Evolutionary conservation across 1,140 invertebrate species (phyloP).

Genomic region (Drosophila triauraria): DNA sequence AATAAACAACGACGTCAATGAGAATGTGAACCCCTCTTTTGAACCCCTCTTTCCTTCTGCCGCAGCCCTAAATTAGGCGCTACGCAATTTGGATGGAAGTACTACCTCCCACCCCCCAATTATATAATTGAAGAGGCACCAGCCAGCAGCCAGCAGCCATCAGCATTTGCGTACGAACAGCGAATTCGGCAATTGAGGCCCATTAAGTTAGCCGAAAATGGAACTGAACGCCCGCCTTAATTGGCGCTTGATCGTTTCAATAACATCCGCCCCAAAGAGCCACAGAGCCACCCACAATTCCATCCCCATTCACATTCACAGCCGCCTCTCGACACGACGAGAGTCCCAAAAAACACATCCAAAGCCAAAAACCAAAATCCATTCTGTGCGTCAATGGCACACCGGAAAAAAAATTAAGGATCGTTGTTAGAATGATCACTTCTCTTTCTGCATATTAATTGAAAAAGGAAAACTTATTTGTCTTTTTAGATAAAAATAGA

Average conservation of each 20-base stretch:
- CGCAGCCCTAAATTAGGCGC: neutral
- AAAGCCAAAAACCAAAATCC: constrained; percentile 37
- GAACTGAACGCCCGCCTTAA: constrained; percentile 49
- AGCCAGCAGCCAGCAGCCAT: neutral
- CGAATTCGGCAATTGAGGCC: constrained; percentile 71
- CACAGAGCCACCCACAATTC: constrained; percentile 12
- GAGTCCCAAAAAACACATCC: constrained; percentile 21
- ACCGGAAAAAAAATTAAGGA: constrained; percentile 10
- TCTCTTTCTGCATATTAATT: no score
- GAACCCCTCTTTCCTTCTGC: neutral
- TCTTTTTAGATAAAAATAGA: no score
- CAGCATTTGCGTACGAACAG: constrained; percentile 58
- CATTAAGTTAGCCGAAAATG: constrained; percentile 76
- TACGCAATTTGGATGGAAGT: constrained; percentile 38
- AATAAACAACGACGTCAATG: constrained; percentile 56
- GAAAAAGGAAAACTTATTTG: no score
- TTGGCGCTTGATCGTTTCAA: constrained; percentile 57
- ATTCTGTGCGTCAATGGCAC: constrained; percentile 73
- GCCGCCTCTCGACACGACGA: constrained; percentile 6
- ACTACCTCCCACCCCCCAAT: constrained; percentile 18
- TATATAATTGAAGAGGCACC: constrained; percentile 67
- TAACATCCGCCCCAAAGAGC: constrained; percentile 50
- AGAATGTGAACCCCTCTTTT: constrained; percentile 13
- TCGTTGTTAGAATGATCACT: no score
- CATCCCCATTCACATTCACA: constrained; percentile 24